phyloP scores from a whole-genome alignment of 2,113 vertebrate genomes.

The Strix uralensis region DNA sequence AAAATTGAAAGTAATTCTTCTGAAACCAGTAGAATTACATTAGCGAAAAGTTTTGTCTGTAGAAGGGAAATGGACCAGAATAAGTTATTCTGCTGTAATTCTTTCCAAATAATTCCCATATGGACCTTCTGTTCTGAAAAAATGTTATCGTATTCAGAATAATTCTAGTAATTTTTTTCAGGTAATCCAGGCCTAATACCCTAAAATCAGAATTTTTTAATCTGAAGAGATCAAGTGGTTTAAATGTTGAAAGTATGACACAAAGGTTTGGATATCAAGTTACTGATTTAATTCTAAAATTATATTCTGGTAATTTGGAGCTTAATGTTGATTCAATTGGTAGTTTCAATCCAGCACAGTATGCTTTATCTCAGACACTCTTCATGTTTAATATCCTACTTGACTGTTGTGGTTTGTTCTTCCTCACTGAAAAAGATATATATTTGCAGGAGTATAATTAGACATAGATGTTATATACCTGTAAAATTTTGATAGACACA shows the following conservation, averaged over 20 bases:
- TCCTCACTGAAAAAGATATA: neutral
- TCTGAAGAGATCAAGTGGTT: neutral
- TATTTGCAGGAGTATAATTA: neutral
- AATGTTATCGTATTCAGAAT: neutral
- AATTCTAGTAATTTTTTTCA: neutral
- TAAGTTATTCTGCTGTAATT: neutral
- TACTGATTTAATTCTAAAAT: neutral
- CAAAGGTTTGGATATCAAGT: neutral
- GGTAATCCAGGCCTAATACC: neutral
- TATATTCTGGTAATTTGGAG: neutral
- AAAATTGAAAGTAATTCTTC: neutral
- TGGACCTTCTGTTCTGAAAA: neutral
- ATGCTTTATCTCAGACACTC: neutral
- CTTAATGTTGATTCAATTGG: neutral
- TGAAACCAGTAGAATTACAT: neutral
- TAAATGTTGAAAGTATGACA: neutral
- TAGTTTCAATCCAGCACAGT: neutral
- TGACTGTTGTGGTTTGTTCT: neutral
- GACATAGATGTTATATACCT: neutral
- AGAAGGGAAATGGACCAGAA: neutral
- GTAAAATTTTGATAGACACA: neutral
- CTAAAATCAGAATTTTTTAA: neutral
- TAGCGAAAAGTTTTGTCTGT: neutral
- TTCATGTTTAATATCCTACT: neutral
- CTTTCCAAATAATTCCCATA: neutral